Evolutionary conservation across 30 jellyfish, hydroid and myxozoan species (phyloP), one percentile per base, ranked within the genome.

Genomic region (Aurelia aurita complex sp. Pacific): DNA sequence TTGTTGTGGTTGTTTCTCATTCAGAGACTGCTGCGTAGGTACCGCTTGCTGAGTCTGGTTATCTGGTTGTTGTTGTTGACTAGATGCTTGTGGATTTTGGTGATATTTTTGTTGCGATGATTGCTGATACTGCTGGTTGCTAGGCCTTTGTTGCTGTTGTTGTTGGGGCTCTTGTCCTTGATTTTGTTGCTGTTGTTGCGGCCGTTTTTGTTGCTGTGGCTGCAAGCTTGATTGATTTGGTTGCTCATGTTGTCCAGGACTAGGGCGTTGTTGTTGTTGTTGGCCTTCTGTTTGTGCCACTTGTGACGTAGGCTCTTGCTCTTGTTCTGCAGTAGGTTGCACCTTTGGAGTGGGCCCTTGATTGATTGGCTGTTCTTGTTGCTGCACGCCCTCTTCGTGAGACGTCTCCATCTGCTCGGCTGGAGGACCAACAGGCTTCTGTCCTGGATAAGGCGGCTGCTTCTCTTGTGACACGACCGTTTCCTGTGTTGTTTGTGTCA

Each of bases 191-290:
- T 66, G 81, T 52, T 65, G 82, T 18, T 66, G 68, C 38, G 32
- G 36, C 11, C 65, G 77, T 16, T 43, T 60, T 16, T 77, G 78
- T 33, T 77, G 77, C n/a, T 67, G 77, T 67, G 77, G 43, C 62
- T 74, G 73, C 53, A 43, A 73, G 29, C 23, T 40, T 17, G 57
- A 46, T 46, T 46, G 57, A 46, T 46, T 46, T 46, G 57, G 14
- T 46, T 46, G 57, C 57, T 6, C 42, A 8, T 72, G 67, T 12
- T 72, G 23, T 6, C 18, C 43, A 15, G 32, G 52, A 68, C 36
- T 17, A 15, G 32, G 52, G 23, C n/a, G 78, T 13, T 67, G 81
- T 72, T 68, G 78, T 38, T 68, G 82, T 72, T 77, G 87, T 77
- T 77, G 76, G 62, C 9, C 35, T 62, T n/a, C n/a, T 23, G 14